Base-by-base conservation (phyloP, 2,113 vertebrate genomes). In the Mesitornis unicolor region DNA sequence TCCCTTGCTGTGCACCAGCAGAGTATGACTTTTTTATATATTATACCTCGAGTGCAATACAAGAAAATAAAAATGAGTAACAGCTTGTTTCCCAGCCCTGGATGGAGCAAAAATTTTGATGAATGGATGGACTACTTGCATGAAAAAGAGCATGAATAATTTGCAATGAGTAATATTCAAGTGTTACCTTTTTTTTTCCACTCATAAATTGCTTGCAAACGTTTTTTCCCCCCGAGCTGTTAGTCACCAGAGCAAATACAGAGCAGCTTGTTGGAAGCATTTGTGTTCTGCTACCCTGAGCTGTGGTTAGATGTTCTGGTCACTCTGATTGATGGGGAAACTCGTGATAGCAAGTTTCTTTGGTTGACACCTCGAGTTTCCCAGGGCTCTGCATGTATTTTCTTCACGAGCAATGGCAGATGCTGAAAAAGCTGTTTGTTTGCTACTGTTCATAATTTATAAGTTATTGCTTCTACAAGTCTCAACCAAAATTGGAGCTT, bases 31-130 rank as follows among this genome's bases (percentile, higher is more conserved):
- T 89, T 60, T 48, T 89, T 95, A 91, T 90, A 87, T 79, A 90
- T 96, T 90, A 93, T 40, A 74, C 76, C 65, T 84, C 56, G 61
- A 94, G 86, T 81, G 95, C 83, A 89, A 82, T 75, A 78, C 76
- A 90, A 84, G 94, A 90, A 96, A 92, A 94, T 97, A 96, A 96
- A 97, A 96, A 96, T 96, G 96, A 97, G 43, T 96, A 96, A 96
- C 95, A 94, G 88, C 96, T 94, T 93, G 56, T 90, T 95, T 95
- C 68, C 83, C 65, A 92, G 90, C 65, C 51, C 57, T 92, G 88
- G 92, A 96, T 94, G 88, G 86, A 94, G 92, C 76, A 95, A 93
- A 96, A 97, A 96, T 90, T 59, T 97, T 96, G 92, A 96, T 96
- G 95, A 97, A 96, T 93, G 96, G 86, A 67, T 89, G 92, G 93